Evolutionary conservation across 2,113 vertebrate genomes (phyloP).

Genomic region (Casuarius casuarius): DNA sequence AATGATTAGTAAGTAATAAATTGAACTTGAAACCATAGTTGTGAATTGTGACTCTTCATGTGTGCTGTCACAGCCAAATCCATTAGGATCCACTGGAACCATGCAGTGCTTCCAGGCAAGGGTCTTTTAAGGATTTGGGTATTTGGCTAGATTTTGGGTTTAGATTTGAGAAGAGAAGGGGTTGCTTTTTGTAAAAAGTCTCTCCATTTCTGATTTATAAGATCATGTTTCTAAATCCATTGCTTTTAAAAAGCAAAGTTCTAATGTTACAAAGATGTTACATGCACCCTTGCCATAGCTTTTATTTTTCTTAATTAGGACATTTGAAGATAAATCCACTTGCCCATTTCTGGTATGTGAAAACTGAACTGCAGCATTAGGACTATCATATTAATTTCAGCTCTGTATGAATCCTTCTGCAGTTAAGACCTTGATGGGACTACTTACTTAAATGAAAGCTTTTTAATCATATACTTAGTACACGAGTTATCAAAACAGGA

Average conservation of each 20-base stretch:
- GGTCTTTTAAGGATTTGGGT: neutral
- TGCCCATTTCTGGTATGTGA: neutral
- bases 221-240: constrained; percentile 7
- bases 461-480: constrained; percentile 60
- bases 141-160: neutral
- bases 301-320: constrained; percentile 41
- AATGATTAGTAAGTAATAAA: neutral
- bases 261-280: constrained; percentile 45
- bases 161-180: neutral
- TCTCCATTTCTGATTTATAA: neutral
- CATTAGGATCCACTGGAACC: neutral
- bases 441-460: constrained; percentile 45
- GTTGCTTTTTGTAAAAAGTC: neutral
- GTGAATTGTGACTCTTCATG: neutral
- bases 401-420: neutral
- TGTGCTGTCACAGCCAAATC: neutral
- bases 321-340: constrained; percentile 38
- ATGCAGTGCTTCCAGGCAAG: neutral
- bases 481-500: constrained; percentile 32
- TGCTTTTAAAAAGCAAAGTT: constrained; percentile 16
- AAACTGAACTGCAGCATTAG: constrained; percentile 42
- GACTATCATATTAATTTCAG: constrained; percentile 44
- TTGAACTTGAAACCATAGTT: neutral
- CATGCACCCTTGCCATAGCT: neutral
- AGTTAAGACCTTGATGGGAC: constrained; percentile 38